Evolutionary conservation across 1,140 invertebrate species (phyloP), one percentile per base, ranked within the genome.

Genomic region (Anoplophora glabripennis): DNA sequence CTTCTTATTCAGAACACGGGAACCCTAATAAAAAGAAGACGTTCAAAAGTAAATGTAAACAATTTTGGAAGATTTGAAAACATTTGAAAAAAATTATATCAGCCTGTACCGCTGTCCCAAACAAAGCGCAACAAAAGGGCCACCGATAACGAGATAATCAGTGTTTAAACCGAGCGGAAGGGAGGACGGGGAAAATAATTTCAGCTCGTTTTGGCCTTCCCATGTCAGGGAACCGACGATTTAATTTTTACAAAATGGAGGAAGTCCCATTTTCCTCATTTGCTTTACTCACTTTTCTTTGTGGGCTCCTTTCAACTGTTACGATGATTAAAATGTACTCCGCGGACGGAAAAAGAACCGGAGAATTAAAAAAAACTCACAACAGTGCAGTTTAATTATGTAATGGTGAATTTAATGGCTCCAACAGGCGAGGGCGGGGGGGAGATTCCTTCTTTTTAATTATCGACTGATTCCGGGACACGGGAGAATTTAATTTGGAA

Each of bases 251-350:
- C 47, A 49, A 36, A 49, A 7, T 49, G 28, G 47, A 14, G 47
- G 21, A 45, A 45, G 42, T 18, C 42, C 7, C 47, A 14, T 49
- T 49, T 28, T 49, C 15, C 35, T 15, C 47, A 49, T 49, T 49
- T 49, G 34, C 47, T 28, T 49, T 49, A 7, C 47, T 36, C 35
- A 36, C 33, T 12, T 7, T 28, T 49, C 38, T 45, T 36, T 49
- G 47, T 34, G 34, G 47, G 15, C 15, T 49, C 47, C 36, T 49
- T 49, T 49, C 47, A 21, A 8, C 36, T 35, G 47, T 10, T 35
- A 49, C 28, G 28, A 49, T 49, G 47, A 49, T 49, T 49, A 37
- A 49, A 49, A 49, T 49, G 35, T 49, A 49, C 47, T 49, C 36
- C 28, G 21, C 9, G 28, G n/a, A 15, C 47, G 47, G 28, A 35